Percentiles rank a stretch among this genome's conserved stretches.
Evolutionary conservation across 2,797 vertebrate genomes (phyloP).

Genomic region (Orientallactaga sibirica): DNA sequence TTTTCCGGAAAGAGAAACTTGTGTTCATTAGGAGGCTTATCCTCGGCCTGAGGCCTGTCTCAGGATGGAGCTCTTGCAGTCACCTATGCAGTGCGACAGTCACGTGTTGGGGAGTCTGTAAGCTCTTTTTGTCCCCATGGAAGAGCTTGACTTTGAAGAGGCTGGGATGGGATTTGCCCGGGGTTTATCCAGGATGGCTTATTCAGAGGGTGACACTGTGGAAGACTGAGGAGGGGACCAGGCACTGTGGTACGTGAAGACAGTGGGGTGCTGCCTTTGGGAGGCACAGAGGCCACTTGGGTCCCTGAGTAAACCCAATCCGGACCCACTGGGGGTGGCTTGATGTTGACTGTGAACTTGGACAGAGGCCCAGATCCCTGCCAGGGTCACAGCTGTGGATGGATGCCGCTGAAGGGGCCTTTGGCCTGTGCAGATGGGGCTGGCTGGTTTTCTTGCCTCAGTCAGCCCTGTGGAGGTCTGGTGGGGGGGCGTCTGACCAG

Average conservation of each 20-base stretch:
- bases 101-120: too few species aligned
- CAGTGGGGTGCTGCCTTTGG: not conserved
- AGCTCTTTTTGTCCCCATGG: too few species aligned
- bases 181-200: accelerated
- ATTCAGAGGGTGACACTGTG: not conserved
- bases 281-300: not conserved
- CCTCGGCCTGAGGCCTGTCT: conserved; percentile 69
- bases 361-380: not conserved
- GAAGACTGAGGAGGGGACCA: not conserved
- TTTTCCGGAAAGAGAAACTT: conserved; percentile 76
- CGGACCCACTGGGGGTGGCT: not conserved
- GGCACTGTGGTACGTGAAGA: not conserved
- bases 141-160: not conserved
- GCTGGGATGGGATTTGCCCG: not conserved
- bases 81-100: not conserved
- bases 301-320: not conserved
- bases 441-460: not conserved
- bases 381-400: not conserved
- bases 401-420: conserved; percentile 61
- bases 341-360: not conserved
- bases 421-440: not conserved
- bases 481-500: accelerated
- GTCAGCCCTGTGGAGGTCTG: not conserved
- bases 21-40: conserved; percentile 75
- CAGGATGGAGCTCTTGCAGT: not conserved